These are phyloP conservation scores for Anguilla obscura DNA, from an alignment of 2,797 vertebrate genomes.

Conservation along the genomic window DNA sequence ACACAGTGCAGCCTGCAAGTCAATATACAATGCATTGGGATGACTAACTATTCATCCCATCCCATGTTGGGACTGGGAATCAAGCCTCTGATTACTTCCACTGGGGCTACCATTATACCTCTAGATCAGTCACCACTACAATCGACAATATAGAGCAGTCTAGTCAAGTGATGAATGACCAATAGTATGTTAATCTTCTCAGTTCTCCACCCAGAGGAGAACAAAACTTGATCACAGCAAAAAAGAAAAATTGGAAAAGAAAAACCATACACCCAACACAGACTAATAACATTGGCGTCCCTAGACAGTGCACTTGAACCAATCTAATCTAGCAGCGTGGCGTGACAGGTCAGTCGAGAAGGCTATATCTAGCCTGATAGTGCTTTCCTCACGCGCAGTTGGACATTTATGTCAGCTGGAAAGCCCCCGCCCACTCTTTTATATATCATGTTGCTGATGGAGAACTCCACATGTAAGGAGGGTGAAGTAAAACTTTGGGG, in stretches of 20 bases:
- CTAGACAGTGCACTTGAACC: neutral
- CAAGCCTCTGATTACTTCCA: neutral
- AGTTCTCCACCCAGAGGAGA: neutral
- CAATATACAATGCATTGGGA: neutral
- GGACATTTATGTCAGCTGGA: neutral
- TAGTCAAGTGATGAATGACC: constrained; percentile 7
- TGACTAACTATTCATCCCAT: neutral
- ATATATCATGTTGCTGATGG: neutral
- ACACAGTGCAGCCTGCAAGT: neutral
- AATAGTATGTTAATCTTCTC: constrained; percentile 11
- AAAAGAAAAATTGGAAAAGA: neutral
- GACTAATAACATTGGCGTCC: neutral
- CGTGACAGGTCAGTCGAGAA: neutral
- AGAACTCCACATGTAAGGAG: neutral
- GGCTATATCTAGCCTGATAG: neutral
- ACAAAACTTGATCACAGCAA: neutral
- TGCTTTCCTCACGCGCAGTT: neutral
- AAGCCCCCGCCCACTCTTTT: neutral
- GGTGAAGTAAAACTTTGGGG: neutral
- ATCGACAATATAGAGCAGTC: neutral
- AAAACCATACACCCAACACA: neutral
- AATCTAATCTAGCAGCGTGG: neutral
- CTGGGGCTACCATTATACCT: neutral
- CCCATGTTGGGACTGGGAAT: neutral
- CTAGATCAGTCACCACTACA: neutral